phyloP scores from a whole-genome alignment of 2,113 vertebrate species.

The Lophura nycthemera region DNA sequence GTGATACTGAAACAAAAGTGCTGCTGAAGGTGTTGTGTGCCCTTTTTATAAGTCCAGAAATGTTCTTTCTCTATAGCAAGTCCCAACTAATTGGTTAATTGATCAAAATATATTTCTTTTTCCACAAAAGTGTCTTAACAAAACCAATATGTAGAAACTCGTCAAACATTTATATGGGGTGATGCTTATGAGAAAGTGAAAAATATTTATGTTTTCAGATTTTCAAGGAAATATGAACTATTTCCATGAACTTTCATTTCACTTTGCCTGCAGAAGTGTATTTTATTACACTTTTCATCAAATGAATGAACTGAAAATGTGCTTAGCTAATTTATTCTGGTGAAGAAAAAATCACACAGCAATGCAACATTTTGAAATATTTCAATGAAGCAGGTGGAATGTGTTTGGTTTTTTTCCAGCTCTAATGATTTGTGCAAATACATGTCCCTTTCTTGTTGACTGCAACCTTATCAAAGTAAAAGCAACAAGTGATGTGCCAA shows the following conservation, averaged over 20 bases:
- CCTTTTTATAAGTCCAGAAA: not conserved
- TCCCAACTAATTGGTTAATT: not conserved
- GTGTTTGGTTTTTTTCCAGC: not conserved
- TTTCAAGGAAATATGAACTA: not conserved
- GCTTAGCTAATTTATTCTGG: not conserved
- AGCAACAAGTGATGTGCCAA: not conserved
- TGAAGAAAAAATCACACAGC: not conserved
- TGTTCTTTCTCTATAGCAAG: not conserved
- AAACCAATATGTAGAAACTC: not conserved
- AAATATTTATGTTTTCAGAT: not conserved
- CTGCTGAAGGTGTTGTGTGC: not conserved
- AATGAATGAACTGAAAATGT: not conserved
- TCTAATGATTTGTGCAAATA: not conserved
- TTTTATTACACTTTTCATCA: not conserved
- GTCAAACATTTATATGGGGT: not conserved
- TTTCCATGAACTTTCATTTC: not conserved
- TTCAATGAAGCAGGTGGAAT: not conserved
- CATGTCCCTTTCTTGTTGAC: not conserved
- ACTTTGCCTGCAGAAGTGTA: not conserved
- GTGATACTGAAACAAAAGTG: not conserved
- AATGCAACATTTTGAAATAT: not conserved
- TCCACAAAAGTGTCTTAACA: not conserved
- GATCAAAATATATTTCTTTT: not conserved
- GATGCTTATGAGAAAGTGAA: not conserved
- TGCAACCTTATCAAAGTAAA: not conserved